Base-by-base conservation (phyloP, 2,797 vertebrate species). In the Cynodonichthys magdalenae region DNA sequence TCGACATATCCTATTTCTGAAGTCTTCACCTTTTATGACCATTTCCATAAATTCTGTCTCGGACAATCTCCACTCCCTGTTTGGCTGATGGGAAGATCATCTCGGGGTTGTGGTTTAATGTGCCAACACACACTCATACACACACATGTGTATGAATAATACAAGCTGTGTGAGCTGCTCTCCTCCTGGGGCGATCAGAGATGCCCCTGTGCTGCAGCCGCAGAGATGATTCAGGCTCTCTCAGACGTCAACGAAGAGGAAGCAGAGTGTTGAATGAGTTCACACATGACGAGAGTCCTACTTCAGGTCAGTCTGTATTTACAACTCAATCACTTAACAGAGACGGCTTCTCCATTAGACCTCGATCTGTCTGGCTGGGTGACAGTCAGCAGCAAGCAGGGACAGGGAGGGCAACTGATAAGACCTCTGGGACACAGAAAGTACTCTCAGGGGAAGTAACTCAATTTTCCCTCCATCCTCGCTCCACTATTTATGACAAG, bases 231-330 rank as follows among this genome's bases (percentile, higher is more conserved):
- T 86, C 71, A 61, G 59, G 74, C 69, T 54, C 63, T 48, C 59
- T 63, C 77, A 67, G 60, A 74, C 56, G 62, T 84, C 71, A 77
- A 64, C 66, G 44, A 67, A 80, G 71, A 82, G 81, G 83, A 80
- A 63, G 66, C 51, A 44, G 77, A 69, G 81, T 85, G 80, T 71
- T 88, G 84, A 84, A 89, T 91, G 88, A 88, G 80, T 90, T 87
- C 80, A 79, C 80, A 84, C 81, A 90, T 85, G 87, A 91, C 87
- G 85, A 77, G 88, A 86, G 85, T 81, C 74, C 79, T 66, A 94
- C 85, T 94, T 92, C 92, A 93, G 95, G 95, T 96, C 90, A 94
- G 85, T 89, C 58, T 85, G 84, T 87, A 89, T 92, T 91, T 92
- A 91, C 89, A 87, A 80, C 86, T 90, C 90, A 89, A 89, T 91